phyloP scores from a whole-genome alignment of 2,888 invertebrate species.

The Philereme transversata region DNA sequence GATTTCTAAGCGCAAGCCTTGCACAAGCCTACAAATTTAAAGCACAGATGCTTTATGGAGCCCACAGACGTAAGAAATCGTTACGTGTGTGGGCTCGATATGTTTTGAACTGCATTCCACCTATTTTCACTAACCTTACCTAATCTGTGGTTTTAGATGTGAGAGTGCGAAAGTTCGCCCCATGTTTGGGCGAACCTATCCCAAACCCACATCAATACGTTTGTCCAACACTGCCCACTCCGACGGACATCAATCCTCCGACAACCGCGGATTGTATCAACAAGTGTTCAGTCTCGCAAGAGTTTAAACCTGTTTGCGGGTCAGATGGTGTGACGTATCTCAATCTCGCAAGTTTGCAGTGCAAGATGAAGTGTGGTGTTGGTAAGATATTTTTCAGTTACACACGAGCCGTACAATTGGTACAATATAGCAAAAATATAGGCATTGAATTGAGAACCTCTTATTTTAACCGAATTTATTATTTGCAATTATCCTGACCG shows the following conservation, averaged over 20 bases:
- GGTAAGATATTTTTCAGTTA: slow-evolving; percentile 51
- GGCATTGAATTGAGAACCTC: too few relatives aligned
- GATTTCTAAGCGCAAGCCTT: too few relatives aligned
- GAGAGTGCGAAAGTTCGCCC: slow-evolving; percentile 18
- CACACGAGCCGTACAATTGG: background rate
- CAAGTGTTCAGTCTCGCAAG: slow-evolving; percentile 57
- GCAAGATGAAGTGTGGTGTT: slow-evolving; percentile 68
- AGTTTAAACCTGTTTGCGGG: slow-evolving; percentile 76
- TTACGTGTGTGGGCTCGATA: too few relatives aligned
- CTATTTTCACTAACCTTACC: background rate
- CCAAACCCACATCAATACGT: background rate
- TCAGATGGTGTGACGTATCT: slow-evolving; percentile 64
- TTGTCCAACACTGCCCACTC: slow-evolving; percentile 10
- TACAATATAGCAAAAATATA: too few relatives aligned
- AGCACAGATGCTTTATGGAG: too few relatives aligned
- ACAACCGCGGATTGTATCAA: slow-evolving; percentile 37
- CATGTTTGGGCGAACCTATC: slow-evolving; percentile 18
- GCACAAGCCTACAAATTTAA: too few relatives aligned
- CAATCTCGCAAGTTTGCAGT: slow-evolving; percentile 64
- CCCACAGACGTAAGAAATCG: too few relatives aligned
- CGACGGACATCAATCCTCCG: slow-evolving; percentile 4
- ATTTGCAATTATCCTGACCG: too few relatives aligned
- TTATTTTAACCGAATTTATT: too few relatives aligned
- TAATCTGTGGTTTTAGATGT: slow-evolving; percentile 30
- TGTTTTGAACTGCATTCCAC: too few relatives aligned